Percentiles rank a stretch among this genome's conserved stretches.
These are phyloP conservation scores for Chloroceryle aenea DNA, from an alignment of 2,113 vertebrate genomes.

Conservation along the genomic window DNA sequence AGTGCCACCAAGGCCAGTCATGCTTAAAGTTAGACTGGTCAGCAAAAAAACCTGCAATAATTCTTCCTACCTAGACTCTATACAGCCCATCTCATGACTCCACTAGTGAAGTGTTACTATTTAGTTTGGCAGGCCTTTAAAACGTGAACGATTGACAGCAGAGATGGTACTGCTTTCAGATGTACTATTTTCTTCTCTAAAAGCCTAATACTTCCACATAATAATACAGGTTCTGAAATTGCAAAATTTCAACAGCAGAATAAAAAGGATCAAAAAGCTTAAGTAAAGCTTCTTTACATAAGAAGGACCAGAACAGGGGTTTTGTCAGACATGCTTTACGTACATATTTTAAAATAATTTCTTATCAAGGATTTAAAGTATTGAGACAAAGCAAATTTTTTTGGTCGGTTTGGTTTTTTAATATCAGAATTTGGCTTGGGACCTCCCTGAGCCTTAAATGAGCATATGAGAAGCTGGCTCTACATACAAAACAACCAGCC, in stretches of 20 bases:
- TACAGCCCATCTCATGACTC: neutral
- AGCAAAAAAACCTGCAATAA: neutral
- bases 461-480: neutral
- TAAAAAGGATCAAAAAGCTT: neutral
- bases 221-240: neutral
- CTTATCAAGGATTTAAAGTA: neutral
- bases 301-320: neutral
- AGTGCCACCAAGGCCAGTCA: accelerated
- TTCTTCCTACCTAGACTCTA: neutral
- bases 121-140: neutral
- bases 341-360: neutral
- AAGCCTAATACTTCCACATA: neutral
- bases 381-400: neutral
- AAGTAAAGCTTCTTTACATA: neutral
- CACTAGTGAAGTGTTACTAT: neutral
- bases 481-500: neutral
- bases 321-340: neutral
- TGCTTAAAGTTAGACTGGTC: neutral
- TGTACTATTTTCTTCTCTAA: neutral
- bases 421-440: neutral
- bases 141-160: neutral
- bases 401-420: neutral
- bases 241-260: neutral
- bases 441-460: neutral
- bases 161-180: accelerated